Evolutionary conservation across 1,140 invertebrate species (phyloP).

Genomic region (Drosophila parabipectinata): DNA sequence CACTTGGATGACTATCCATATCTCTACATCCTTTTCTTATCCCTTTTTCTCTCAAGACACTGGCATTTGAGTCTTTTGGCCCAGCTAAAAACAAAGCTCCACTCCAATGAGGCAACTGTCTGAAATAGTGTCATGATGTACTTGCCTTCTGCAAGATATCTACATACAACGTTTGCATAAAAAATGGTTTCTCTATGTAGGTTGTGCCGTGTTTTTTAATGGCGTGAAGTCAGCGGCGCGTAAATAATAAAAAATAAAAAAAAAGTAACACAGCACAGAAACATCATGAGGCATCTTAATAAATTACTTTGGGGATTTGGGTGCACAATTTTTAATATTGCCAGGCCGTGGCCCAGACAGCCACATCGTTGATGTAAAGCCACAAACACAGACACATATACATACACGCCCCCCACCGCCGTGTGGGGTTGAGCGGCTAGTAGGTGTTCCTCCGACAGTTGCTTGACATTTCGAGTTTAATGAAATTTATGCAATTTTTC

Average conservation of each 20-base stretch:
- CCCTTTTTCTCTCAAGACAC: conserved; percentile 23
- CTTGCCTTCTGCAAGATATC: conserved; percentile 16
- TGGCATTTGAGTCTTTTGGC: conserved; percentile 17
- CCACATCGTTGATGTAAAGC: conserved; percentile 49
- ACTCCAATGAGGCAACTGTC: conserved; percentile 58
- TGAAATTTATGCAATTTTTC: conserved; percentile 83
- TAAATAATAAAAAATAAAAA: conserved; percentile 54
- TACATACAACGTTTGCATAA: conserved; percentile 64
- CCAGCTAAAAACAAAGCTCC: conserved; percentile 42
- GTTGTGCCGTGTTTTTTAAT: conserved; percentile 72
- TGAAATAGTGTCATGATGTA: conserved; percentile 40
- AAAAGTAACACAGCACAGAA: conserved; percentile 29
- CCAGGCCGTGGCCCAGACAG: conserved; percentile 51
- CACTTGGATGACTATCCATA: conserved; percentile 17
- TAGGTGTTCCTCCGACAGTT: conserved; percentile 61
- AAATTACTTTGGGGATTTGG: conserved; percentile 83
- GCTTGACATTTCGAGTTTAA: conserved; percentile 81
- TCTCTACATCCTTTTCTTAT: conserved; percentile 5
- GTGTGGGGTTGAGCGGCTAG: background rate
- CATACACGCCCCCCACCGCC: conserved; percentile 2
- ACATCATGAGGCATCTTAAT: conserved; percentile 83
- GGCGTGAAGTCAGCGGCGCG: conserved; percentile 79
- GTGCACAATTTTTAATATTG: conserved; percentile 83
- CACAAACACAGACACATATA: conserved; percentile 26
- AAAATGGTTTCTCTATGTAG: conserved; percentile 47